Percentiles rank a stretch among this genome's conserved stretches.
These are phyloP conservation scores for Scaptomyza flava DNA, from an alignment of 2,888 invertebrate species.

Conservation along the genomic window DNA sequence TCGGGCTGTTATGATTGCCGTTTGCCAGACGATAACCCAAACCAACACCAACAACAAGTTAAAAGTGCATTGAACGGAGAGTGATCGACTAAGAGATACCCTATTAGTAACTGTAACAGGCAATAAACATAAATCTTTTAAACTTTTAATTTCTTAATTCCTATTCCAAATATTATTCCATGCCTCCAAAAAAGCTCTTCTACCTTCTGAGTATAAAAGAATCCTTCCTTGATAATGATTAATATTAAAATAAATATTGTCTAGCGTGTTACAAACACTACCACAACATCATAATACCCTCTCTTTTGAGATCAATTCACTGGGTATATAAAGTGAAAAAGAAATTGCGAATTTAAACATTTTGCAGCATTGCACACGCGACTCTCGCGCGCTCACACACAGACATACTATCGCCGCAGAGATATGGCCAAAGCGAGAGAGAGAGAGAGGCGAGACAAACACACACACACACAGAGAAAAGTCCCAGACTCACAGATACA, in stretches of 20 bases:
- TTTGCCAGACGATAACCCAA: slow-evolving; percentile 78
- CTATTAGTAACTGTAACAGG: not conserved
- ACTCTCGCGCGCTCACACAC: slow-evolving; percentile 71
- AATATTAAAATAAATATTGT: no score
- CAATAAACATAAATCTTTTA: no score
- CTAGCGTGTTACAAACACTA: not conserved
- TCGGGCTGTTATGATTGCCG: slow-evolving; percentile 79
- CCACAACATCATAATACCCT: not conserved
- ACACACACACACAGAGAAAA: slow-evolving; percentile 7
- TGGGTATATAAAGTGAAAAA: slow-evolving; percentile 19
- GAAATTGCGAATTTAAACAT: slow-evolving; percentile 69
- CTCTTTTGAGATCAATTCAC: not conserved
- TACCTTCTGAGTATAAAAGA: no score
- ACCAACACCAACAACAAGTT: slow-evolving; percentile 47
- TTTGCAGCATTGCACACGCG: slow-evolving; percentile 80
- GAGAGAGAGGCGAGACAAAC: slow-evolving; percentile 29
- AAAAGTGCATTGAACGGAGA: slow-evolving; percentile 2
- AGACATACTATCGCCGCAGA: not conserved
- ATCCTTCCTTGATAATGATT: no score
- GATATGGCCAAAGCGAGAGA: slow-evolving; percentile 53
- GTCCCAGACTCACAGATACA: slow-evolving; percentile 10
- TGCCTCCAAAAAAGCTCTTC: no score
- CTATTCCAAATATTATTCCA: no score
- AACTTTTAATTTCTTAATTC: no score
- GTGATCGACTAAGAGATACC: not conserved